Conservation (phyloP, 2,113 vertebrate genomes). For the human region GRCh38 chr12:105241001-105241500, state of each 20-base stretch:
- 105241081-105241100: no score
- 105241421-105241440: neutral
- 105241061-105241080: no score
- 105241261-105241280: neutral
- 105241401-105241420: neutral
- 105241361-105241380: neutral
- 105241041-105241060: no score
- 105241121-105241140: neutral
- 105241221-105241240: conserved; percentile 12
- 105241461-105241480: neutral
- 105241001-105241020: no score
- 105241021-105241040: no score
- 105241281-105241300: neutral
- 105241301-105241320: no score
- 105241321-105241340: neutral
- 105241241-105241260: neutral
- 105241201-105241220: neutral
- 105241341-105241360: neutral
- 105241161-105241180: neutral
- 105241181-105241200: neutral
- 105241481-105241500: neutral
- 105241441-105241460: neutral
- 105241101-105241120: neutral
- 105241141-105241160: neutral
- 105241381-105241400: neutral